A percentile compares a stretch with the other conserved stretches of the same genome.
These are phyloP conservation scores for Apis mellifera DNA, from an alignment of 1,140 invertebrate species.

Conservation along the genomic window DNA sequence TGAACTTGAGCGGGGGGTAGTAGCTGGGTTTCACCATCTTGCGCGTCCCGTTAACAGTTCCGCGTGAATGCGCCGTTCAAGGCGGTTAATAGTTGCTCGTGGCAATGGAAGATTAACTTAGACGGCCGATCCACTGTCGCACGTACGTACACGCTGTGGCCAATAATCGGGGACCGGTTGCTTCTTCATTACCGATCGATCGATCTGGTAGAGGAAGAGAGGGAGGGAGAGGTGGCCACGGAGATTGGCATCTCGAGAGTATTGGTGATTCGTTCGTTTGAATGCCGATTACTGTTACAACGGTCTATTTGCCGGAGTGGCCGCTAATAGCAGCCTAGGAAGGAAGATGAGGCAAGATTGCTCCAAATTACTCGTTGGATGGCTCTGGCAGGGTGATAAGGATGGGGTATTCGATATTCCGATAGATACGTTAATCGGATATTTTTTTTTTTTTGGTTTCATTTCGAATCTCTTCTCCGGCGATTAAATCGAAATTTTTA, in stretches of 20 bases:
- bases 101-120: slow-evolving; percentile 20
- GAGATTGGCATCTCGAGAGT: neutral
- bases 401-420: too few species aligned
- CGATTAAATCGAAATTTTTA: too few species aligned
- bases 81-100: slow-evolving; percentile 3
- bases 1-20: neutral
- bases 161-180: neutral
- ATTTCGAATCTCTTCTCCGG: too few species aligned
- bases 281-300: neutral
- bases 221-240: neutral
- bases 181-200: slow-evolving; percentile 10
- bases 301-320: neutral
- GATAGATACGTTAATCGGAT: too few species aligned
- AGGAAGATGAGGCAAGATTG: neutral
- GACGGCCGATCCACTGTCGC: neutral
- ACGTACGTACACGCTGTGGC: neutral
- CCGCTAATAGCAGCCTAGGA: neutral
- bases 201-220: neutral
- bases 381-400: too few species aligned
- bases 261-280: neutral
- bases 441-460: too few species aligned
- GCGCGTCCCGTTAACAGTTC: neutral
- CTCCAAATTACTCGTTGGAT: neutral
- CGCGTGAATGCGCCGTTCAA: slow-evolving; percentile 7
- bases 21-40: neutral